Base-by-base conservation (phyloP, 2,113 vertebrate species). In the Grus americana region DNA sequence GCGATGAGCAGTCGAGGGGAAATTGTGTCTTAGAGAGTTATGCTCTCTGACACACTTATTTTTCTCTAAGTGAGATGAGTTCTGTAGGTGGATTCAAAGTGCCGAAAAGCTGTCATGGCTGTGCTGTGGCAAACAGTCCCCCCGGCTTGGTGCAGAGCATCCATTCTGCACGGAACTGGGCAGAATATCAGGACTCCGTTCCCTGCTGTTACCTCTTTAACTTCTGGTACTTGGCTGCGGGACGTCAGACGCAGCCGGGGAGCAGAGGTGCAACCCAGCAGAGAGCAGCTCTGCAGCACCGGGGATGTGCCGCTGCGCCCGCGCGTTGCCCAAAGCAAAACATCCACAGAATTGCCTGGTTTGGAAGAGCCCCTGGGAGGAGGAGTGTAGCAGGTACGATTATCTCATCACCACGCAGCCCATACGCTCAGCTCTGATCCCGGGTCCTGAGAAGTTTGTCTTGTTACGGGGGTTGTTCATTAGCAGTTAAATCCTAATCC, bases 381-480 rank as follows among this genome's bases (percentile, higher is more conserved):
- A 68, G 27, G n/a, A 13, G 8, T 8, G 49, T 15, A 2, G 11
- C 32, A 8, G 16, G 29, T 62, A 29, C 36, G n/a, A 7, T 21
- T 42, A 30, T 7, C 50, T 21, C 36, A 8, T 52, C 8, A 1
- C 59, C 29, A 3, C 75, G 10, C 24, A 6, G 34, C 23, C 42
- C 27, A 2, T 12, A 1, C 4, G 34, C 79, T 11, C 1, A 46
- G 61, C 67, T 49, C 46, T 5, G 1, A 1, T 32, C 13, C 10
- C 12, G 32, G 30, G 29, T 26, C 47, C 36, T 12, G 24, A 16
- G 61, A 36, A 66, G 61, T 73, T 47, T 23, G 30, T 36, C 55
- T 42, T 15, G 3, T 32, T 42, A 26, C 47, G 19, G 21, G 34
- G 2, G 24, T 42, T 16, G 23, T 14, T 42, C 42, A 5, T 32